phyloP scores from a whole-genome alignment of 2,797 vertebrate species.

The Girardinus metallicus region DNA sequence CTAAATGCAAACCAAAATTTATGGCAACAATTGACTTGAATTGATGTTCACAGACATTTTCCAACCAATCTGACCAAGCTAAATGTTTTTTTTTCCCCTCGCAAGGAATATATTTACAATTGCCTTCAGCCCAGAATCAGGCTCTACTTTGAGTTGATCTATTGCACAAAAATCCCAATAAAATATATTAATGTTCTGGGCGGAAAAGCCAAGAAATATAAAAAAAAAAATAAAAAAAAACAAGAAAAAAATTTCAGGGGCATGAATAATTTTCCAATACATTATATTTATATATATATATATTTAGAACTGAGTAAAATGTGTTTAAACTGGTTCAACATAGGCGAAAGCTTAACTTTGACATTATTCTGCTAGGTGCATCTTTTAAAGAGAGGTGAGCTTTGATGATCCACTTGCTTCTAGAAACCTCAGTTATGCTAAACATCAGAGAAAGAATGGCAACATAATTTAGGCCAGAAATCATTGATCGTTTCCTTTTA shows the following conservation, averaged over 20 bases:
- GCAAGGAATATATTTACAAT: background rate
- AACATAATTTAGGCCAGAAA: background rate
- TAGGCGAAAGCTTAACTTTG: conserved; percentile 23
- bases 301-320: conserved; percentile 14
- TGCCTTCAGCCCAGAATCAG: background rate
- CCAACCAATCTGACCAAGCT: background rate
- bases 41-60: background rate
- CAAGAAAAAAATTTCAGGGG: background rate
- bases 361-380: conserved; percentile 14
- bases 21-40: background rate
- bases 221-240: too few species aligned
- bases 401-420: conserved; percentile 25
- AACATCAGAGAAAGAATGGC: background rate
- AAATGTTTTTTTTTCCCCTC: too few species aligned
- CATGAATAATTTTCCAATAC: background rate
- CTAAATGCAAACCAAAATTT: background rate
- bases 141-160: background rate
- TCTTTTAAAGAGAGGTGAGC: conserved; percentile 27
- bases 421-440: conserved; percentile 5
- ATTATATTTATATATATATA: background rate
- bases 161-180: background rate
- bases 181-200: background rate
- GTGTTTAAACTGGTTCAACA: conserved; percentile 19
- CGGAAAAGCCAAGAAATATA: background rate
- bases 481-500: background rate